Base-by-base conservation (phyloP, 2,113 vertebrate genomes). In the Ameiurus melas region DNA sequence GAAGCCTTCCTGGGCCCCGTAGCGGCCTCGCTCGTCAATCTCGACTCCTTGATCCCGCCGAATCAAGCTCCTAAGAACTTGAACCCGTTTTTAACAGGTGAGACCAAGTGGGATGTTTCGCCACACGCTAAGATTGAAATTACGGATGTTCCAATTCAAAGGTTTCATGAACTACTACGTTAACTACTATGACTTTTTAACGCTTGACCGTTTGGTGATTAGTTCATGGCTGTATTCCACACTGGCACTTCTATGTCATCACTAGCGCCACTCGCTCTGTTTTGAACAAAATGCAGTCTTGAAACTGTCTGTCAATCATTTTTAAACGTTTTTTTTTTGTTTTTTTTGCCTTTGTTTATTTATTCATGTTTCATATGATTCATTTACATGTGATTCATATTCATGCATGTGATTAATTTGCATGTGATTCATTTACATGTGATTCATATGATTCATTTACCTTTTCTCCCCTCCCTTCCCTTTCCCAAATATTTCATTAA, bases 51-150 rank as follows among this genome's bases (percentile, higher is more conserved):
- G 92, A 96, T 99, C 3, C 93, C 96, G 19, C 81, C 75, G 1
- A 94, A 96, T 79, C 89, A 93, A 0, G 88, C 92, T 25, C 87
- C 95, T 79, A 98, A 97, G 93, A 95, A 93, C 43, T 94, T 94
- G 86, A 99, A 99, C 92, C 98, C 98, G 22, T 99, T 99, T 91
- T 93, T 98, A 87, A 95, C 97, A 91, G 97, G 98, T 99, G 94
- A 86, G 89, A 53, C 7, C 22, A 47, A 47, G 25, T 14, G 20
- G 30, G 62, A 77, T 13, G 25, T 78, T 27, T 12, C 9, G 64
- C 1, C 9, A 5, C 30, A n/a, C n/a, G n/a, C n/a, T n/a, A n/a
- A 27, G 25, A 27, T 9, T 78, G 22, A 14, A 78, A 78, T 16
- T 33, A 36, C 16, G 43, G 43, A 30, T 27, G 47, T n/a, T 51